phyloP scores from a whole-genome alignment of 1,140 invertebrate species.

The Dolichoris vasculosae region DNA sequence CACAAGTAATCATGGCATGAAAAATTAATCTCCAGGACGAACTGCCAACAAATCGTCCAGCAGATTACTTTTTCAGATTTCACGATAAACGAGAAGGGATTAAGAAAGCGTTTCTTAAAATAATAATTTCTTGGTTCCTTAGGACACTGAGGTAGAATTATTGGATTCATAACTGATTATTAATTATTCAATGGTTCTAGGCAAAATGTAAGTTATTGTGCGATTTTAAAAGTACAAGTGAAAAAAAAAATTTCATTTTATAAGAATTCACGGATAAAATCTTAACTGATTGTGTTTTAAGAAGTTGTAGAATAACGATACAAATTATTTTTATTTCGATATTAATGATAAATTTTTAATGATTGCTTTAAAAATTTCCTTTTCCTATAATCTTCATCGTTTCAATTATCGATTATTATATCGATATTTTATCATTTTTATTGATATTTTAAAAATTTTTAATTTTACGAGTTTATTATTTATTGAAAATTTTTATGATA shows the following conservation, averaged over 20 bases:
- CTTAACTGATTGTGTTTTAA: background rate
- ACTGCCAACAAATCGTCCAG: conserved; percentile 60
- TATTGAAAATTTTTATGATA: no score
- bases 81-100: conserved; percentile 55
- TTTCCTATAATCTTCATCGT: no score
- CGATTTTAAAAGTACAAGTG: background rate
- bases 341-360: no score
- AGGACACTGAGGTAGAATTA: background rate
- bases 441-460: no score
- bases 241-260: background rate
- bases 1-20: conserved; percentile 51
- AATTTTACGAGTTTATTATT: no score
- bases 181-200: background rate
- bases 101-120: conserved; percentile 45
- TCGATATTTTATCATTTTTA: no score
- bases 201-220: background rate
- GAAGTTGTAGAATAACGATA: no score
- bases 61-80: conserved; percentile 63
- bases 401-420: no score
- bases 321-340: no score
- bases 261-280: background rate
- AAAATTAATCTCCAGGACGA: conserved; percentile 66
- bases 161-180: background rate
- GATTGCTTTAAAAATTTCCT: no score
- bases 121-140: conserved; percentile 34